Base-by-base conservation (phyloP, 2,888 invertebrate genomes). In the Rutpela maculata region DNA sequence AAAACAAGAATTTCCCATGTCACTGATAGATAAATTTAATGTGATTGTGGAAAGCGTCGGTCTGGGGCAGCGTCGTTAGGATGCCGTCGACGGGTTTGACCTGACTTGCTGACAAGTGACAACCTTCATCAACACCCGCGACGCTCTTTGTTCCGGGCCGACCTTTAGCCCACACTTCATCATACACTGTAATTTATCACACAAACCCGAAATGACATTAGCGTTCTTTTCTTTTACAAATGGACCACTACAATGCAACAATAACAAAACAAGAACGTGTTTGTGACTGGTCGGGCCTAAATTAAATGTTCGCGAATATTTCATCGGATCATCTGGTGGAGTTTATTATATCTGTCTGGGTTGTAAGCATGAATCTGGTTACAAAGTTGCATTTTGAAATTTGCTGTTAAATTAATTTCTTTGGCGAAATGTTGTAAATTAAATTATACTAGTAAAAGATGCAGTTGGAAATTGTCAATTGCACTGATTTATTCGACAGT, bases 101-200 rank as follows among this genome's bases (percentile, higher is more conserved):
- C 60, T 75, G 81, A 77, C 83, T 84, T 81, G 81, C 76, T 84
- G 85, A 85, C 84, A 85, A 85, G 82, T 85, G 85, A 85, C 85
- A 85, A 85, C 85, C 84, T 85, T 85, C 84, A 85, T 85, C 84
- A 85, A 81, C 83, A 80, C 82, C 77, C 80, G 81, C 81, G 80
- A 80, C 80, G 80, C 77, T 80, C 83, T 85, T 86, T 84, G 85
- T 85, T 83, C 82, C 81, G 72, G 60, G 78, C 80, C 82, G 80
- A 82, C 82, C 83, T 81, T 81, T 83, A 82, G 78, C 81, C 83
- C 83, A 75, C 82, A 84, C 84, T 84, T 85, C 85, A 85, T 85
- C 85, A 85, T 84, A 83, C 79, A 56, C 75, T 71, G 81, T 80
- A 83, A 84, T 84, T 84, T 84, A 84, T 84, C 84, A 84, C 78